Conservation (phyloP, 2,797 vertebrate genomes). For the Hafferia zeledoni region DNA sequence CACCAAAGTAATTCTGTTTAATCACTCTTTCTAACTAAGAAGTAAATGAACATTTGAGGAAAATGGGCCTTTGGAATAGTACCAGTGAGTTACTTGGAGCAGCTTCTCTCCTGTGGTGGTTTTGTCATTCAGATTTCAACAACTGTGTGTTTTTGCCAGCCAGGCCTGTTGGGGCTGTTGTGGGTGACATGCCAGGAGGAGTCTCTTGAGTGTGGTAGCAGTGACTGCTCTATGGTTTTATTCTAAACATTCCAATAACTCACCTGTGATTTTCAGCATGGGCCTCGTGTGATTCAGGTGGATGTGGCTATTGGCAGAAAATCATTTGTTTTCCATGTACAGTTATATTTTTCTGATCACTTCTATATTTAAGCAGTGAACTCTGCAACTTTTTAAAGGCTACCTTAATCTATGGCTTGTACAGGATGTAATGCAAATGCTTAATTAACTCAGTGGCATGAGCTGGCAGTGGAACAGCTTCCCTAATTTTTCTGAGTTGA, state of each 20-base stretch:
- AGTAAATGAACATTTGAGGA: background rate
- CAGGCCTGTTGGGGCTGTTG: background rate
- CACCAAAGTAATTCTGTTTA: background rate
- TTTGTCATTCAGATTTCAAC: background rate
- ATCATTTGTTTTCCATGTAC: background rate
- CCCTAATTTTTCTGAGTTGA: background rate
- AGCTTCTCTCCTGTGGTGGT: background rate
- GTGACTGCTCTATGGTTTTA: background rate
- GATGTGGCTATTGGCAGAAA: background rate
- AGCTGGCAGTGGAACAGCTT: background rate
- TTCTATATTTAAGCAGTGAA: background rate
- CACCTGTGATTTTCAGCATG: background rate
- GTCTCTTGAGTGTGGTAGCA: background rate
- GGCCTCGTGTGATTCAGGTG: background rate
- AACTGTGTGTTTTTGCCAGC: background rate
- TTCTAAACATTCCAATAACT: background rate
- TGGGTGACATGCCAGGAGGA: accelerated
- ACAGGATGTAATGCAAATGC: background rate
- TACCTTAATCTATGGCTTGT: background rate
- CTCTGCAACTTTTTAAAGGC: background rate
- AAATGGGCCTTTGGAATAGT: background rate
- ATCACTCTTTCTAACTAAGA: background rate
- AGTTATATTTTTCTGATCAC: background rate
- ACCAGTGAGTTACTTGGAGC: background rate
- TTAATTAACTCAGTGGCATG: background rate